Evolutionary conservation across 2,113 vertebrate species (phyloP).

Genomic region (Zapus hudsonius): DNA sequence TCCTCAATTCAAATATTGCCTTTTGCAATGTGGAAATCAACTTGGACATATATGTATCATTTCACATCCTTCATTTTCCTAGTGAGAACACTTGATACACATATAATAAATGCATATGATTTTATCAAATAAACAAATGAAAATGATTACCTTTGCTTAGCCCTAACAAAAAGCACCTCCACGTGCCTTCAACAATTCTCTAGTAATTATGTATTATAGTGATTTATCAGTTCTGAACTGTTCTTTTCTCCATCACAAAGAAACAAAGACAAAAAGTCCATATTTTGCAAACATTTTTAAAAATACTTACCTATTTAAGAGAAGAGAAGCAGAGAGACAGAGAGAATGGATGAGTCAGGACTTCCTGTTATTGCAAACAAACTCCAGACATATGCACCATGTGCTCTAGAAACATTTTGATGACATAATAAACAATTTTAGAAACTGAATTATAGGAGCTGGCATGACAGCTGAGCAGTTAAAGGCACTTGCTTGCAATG

Average conservation of each 20-base stretch:
- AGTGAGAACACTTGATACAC: background rate
- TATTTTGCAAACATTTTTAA: background rate
- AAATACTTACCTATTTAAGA: no score
- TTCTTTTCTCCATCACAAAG: conserved; percentile 5
- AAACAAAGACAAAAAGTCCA: background rate
- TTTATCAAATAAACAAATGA: background rate
- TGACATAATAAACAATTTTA: background rate
- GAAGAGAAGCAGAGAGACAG: no score
- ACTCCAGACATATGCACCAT: no score
- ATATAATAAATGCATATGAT: background rate
- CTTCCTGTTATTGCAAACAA: no score
- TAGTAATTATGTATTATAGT: background rate
- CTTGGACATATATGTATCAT: background rate
- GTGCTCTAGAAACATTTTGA: background rate
- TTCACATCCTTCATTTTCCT: background rate
- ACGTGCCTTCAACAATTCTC: background rate
- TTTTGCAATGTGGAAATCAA: background rate
- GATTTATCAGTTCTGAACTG: background rate
- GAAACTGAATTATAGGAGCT: background rate
- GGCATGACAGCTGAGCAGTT: no score
- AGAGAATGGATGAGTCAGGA: no score
- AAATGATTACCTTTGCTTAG: background rate
- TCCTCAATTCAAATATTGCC: background rate
- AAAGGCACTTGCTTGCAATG: no score
- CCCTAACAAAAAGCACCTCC: background rate